Base-by-base conservation (phyloP, 2,113 vertebrate species). In the Paradoxurus hermaphroditus region DNA sequence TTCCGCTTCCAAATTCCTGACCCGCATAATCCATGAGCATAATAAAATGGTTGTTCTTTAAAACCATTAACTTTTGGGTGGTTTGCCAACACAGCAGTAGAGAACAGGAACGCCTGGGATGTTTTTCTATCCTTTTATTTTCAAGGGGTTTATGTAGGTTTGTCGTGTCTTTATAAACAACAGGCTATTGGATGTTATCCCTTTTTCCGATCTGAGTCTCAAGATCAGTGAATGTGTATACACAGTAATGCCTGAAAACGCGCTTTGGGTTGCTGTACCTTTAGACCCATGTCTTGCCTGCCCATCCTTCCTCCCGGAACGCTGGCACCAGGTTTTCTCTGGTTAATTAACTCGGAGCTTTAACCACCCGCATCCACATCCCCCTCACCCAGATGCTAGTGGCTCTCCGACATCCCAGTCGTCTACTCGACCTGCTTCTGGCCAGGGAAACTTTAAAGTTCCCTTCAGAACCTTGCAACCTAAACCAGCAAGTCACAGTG, bases 401-500 rank as follows among this genome's bases (percentile, higher is more conserved):
- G n/a, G 12, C 56, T 90, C 36, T 59, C 34, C 1, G 11, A 19
- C 7, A 29, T 93, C 89, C 72, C 65, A 46, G 49, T 56, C 27
- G 1, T 46, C 68, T 21, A 41, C 21, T 78, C 68, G 19, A 67
- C 14, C 78, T 14, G 62, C 41, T n/a, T 63, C 19, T 34, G 34
- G 25, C 56, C 62, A 15, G 21, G 19, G n/a, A 83, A 97, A 95
- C 86, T 93, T 90, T n/a, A 16, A 93, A 90, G 73, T 59, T 90
- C 6, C 15, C 14, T 51, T 82, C 25, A 31, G 63, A 85, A 29
- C 31, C 86, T 53, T 3, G 36, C 41, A 4, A 49, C 73, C 73
- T 77, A 25, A 25, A 53, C 5, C 0, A 73, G 86, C 95, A 14
- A 70, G 75, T 46, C 89, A 0, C 0, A 25, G 83, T 0, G 79